phyloP scores from a whole-genome alignment of 2,888 invertebrate genomes.

The Shargacucullia verbasci region DNA sequence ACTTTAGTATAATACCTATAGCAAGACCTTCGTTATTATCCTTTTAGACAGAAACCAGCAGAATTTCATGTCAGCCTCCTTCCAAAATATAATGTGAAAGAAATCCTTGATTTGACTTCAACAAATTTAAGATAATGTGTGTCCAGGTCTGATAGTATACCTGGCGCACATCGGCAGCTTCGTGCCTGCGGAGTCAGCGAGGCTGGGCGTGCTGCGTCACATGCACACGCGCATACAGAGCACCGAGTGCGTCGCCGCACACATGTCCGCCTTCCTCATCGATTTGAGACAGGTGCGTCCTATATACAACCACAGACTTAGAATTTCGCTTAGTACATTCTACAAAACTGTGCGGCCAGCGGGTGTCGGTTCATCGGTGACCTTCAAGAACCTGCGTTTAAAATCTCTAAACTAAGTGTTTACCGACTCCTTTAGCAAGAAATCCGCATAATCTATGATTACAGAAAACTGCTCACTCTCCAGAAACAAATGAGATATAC shows the following conservation, averaged over 20 bases:
- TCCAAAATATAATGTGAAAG: too few relatives aligned
- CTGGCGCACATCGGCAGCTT: conserved; percentile 97
- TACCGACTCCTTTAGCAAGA: conserved; percentile 95
- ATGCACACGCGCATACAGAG: conserved; percentile 94
- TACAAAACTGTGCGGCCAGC: conserved; percentile 95
- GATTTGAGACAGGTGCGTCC: conserved; percentile 95
- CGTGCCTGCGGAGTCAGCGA: conserved; percentile 94
- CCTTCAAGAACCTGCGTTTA: conserved; percentile 97
- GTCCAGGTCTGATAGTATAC: conserved; percentile 91
- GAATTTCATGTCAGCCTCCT: too few relatives aligned
- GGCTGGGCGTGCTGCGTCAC: conserved; percentile 92
- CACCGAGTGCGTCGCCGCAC: conserved; percentile 93
- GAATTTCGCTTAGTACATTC: too few relatives aligned
- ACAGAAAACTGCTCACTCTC: too few relatives aligned
- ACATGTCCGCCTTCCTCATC: conserved; percentile 95
- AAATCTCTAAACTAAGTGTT: conserved; percentile 97
- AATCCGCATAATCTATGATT: conserved; percentile 97
- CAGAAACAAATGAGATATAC: too few relatives aligned
- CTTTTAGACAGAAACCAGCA: too few relatives aligned
- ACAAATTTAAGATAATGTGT: too few relatives aligned
- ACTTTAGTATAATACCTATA: too few relatives aligned
- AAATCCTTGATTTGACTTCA: too few relatives aligned
- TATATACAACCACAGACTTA: too few relatives aligned
- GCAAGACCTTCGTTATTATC: too few relatives aligned
- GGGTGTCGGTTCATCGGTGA: conserved; percentile 98